Evolutionary conservation across 2,113 vertebrate genomes (phyloP).

Genomic region (Okapia johnstoni): DNA sequence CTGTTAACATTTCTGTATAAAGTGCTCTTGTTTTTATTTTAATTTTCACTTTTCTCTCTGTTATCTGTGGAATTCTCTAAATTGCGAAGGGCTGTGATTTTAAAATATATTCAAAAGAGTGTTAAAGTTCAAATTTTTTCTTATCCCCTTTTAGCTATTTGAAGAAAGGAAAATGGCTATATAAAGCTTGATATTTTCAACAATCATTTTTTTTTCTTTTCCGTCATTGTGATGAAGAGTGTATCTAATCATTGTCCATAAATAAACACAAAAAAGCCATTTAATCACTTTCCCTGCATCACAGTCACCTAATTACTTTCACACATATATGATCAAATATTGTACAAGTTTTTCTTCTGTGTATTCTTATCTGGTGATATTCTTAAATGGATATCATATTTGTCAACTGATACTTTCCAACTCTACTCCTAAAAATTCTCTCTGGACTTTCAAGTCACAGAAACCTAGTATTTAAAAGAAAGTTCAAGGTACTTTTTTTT

Average conservation of each 20-base stretch:
- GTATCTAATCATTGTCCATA: background rate
- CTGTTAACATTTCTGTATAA: background rate
- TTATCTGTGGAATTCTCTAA: background rate
- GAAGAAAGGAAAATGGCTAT: background rate
- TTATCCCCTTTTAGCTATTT: background rate
- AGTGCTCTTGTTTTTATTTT: slow-evolving; percentile 29
- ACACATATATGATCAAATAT: slow-evolving; percentile 12
- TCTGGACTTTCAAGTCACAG: background rate
- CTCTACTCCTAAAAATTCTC: background rate
- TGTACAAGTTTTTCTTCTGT: background rate
- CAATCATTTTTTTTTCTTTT: slow-evolving; percentile 28
- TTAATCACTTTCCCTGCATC: background rate
- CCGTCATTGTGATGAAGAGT: slow-evolving; percentile 6
- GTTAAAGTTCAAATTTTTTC: slow-evolving; percentile 20
- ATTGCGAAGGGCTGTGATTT: background rate
- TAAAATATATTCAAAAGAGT: background rate
- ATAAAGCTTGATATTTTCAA: slow-evolving; percentile 35
- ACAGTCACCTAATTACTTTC: background rate
- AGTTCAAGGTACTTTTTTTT: background rate
- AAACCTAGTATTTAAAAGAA: background rate
- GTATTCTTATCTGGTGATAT: background rate
- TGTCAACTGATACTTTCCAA: background rate
- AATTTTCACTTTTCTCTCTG: background rate
- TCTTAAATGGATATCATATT: background rate
- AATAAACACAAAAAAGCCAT: background rate